Base-by-base conservation (phyloP, 2,888 invertebrate genomes). In the Clitarchus hookeri region DNA sequence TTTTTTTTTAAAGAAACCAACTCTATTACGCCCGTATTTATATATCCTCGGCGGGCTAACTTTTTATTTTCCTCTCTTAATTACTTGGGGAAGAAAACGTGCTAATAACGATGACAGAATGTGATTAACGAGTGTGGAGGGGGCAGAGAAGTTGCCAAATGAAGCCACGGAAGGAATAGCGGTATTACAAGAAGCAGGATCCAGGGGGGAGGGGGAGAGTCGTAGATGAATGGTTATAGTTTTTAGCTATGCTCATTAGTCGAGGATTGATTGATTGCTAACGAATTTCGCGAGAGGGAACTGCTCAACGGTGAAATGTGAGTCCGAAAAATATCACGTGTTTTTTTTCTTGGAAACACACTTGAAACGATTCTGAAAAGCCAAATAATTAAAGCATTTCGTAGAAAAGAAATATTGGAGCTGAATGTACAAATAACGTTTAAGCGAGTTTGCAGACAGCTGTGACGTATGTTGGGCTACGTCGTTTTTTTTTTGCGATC, bases 81-180 rank as follows among this genome's bases (percentile, higher is more conserved):
- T 65, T 65, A 65, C 65, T 65, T 23, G 11, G 65, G n/a, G 65
- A 65, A 65, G n/a, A 65, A 65, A 65, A 65, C 65, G 65, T 23
- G 65, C 65, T 65, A 65, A 65, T 65, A 65, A 65, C 65, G 65
- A 65, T 65, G 65, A 65, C 65, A 65, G 65, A 65, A 65, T 65
- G 65, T 65, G 65, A 65, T 65, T 65, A 65, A 65, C 65, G 65
- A 65, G 65, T 65, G 65, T 8, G 23, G 23, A 8, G n/a, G 19
- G n/a, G 16, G 19, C 23, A 3, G 23, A n/a, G 23, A 65, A n/a
- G 65, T n/a, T 65, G 65, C 65, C 1, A n/a, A 65, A 65, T 65
- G 65, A n/a, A n/a, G 65, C n/a, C 65, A 19, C 65, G 65, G 65
- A 23, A 23, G 65, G 16, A 65, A 65, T 65, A 23, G 65, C 65